These are phyloP conservation scores for Heteromyza rotundicornis DNA, from an alignment of 2,888 invertebrate genomes.

Conservation along the genomic window DNA sequence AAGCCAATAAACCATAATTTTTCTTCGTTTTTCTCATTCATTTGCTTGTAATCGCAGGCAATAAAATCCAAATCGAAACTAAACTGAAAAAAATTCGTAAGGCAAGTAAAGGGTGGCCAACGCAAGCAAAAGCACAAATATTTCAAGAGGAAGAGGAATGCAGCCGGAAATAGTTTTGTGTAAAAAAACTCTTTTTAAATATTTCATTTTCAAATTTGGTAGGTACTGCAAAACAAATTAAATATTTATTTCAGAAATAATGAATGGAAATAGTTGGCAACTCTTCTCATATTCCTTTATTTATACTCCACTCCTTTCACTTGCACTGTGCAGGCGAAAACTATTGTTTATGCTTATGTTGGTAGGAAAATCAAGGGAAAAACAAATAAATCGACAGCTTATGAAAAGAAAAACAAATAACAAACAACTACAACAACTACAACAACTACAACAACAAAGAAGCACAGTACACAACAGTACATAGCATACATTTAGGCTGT, in stretches of 20 bases:
- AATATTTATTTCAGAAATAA: too few relatives aligned
- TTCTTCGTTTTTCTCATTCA: slow-evolving; percentile 24
- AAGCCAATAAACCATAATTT: slow-evolving; percentile 51
- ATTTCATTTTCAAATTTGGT: too few relatives aligned
- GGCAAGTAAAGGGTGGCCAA: background rate
- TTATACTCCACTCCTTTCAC: too few relatives aligned
- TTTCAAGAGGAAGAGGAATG: too few relatives aligned
- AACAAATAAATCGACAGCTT: slow-evolving; percentile 1
- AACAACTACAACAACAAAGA: background rate
- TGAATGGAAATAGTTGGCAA: too few relatives aligned
- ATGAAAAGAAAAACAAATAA: too few relatives aligned
- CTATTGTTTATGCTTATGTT: background rate
- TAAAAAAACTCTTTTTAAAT: too few relatives aligned
- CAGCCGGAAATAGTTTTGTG: too few relatives aligned
- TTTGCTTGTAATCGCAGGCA: slow-evolving; percentile 8
- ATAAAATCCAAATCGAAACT: slow-evolving; percentile 4
- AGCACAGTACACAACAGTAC: background rate
- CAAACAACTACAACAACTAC: background rate
- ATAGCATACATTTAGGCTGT: slow-evolving; percentile 5
- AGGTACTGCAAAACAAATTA: too few relatives aligned
- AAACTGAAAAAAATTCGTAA: background rate
- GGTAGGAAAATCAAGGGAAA: background rate
- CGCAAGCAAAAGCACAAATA: too few relatives aligned
- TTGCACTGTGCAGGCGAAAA: too few relatives aligned
- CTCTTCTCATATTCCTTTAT: too few relatives aligned